phyloP scores from a whole-genome alignment of 2,797 vertebrate species.

The Xyrichtys novacula region DNA sequence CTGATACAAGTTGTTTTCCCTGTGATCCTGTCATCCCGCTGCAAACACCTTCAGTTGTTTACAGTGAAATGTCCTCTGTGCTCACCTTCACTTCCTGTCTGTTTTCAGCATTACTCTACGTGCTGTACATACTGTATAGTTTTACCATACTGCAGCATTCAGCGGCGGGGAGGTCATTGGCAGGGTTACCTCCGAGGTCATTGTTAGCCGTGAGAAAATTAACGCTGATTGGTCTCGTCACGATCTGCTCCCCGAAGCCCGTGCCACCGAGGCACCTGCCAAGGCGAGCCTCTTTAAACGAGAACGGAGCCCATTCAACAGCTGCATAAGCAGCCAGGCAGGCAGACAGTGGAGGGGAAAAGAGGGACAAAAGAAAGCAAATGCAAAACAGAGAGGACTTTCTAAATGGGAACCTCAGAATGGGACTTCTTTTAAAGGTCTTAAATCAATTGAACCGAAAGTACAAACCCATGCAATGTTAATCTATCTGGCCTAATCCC shows the following conservation, averaged over 20 bases:
- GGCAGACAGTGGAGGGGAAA: conserved; percentile 58
- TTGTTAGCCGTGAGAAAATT: conserved; percentile 72
- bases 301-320: conserved; percentile 71
- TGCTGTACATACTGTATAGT: conserved; percentile 77
- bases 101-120: conserved; percentile 75
- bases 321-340: conserved; percentile 72
- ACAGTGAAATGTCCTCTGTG: conserved; percentile 81
- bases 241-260: conserved; percentile 58
- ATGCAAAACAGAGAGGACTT: conserved; percentile 74
- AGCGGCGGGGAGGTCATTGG: conserved; percentile 59
- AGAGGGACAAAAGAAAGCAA: conserved; percentile 69
- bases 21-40: conserved; percentile 79
- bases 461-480: conserved; percentile 81
- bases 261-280: conserved; percentile 74
- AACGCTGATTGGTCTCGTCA: conserved; percentile 72
- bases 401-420: conserved; percentile 67
- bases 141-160: conserved; percentile 62
- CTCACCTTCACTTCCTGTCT: conserved; percentile 83
- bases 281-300: conserved; percentile 68
- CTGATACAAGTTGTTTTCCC: conserved; percentile 77
- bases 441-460: conserved; percentile 84
- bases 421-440: conserved; percentile 71
- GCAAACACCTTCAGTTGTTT: conserved; percentile 80
- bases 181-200: conserved; percentile 67
- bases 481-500: conserved; percentile 85